Percentiles rank a stretch among this genome's conserved stretches.
Evolutionary conservation across 2,113 vertebrate species (phyloP).

Genomic region (Pituophis catenifer): DNA sequence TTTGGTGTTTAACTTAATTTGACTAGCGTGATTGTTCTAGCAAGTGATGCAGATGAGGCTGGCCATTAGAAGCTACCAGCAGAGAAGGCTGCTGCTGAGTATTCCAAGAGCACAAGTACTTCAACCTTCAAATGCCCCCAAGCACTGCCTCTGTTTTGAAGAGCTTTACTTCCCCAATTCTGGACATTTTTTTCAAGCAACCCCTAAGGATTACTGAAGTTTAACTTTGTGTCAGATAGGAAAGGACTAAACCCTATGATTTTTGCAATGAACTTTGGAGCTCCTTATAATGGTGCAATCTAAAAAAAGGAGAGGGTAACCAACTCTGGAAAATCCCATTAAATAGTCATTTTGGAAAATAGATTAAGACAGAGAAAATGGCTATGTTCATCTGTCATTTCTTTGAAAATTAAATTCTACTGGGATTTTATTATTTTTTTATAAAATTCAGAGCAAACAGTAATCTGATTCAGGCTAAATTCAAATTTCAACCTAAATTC

Average conservation of each 20-base stretch:
- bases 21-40: background rate
- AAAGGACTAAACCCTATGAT: background rate
- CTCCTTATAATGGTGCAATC: background rate
- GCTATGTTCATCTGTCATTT: background rate
- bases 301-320: background rate
- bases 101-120: background rate
- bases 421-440: background rate
- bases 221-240: background rate
- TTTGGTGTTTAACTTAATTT: constrained; percentile 8
- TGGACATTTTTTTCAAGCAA: background rate
- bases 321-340: background rate
- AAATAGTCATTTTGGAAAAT: background rate
- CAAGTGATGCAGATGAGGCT: background rate
- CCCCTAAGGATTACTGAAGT: constrained; percentile 11
- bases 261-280: background rate
- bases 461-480: background rate
- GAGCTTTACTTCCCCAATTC: background rate
- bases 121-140: constrained; percentile 62
- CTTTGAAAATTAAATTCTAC: background rate
- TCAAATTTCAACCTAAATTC: background rate
- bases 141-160: background rate
- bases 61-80: background rate
- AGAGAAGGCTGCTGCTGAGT: background rate
- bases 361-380: background rate
- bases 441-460: background rate